phyloP scores from a whole-genome alignment of 2,888 invertebrate species.

The Monoplex corrugatus region DNA sequence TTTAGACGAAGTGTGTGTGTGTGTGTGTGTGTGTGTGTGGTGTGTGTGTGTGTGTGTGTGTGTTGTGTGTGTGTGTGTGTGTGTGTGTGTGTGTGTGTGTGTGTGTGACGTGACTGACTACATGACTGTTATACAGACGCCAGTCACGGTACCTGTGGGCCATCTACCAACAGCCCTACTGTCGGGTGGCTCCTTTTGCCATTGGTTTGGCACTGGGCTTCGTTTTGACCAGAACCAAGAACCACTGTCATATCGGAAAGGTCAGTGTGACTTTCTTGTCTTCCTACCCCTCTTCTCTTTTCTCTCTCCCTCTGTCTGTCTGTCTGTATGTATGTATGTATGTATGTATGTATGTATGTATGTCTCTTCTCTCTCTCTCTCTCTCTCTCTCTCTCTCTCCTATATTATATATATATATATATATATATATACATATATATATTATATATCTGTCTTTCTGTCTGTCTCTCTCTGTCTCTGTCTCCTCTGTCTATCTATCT shows the following conservation, averaged over 20 bases:
- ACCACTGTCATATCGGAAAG: constrained; percentile 10
- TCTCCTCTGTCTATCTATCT: neutral
- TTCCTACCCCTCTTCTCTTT: neutral
- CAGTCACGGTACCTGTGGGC: constrained; percentile 45
- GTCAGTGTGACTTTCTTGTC: neutral
- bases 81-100: neutral
- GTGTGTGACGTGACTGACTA: neutral
- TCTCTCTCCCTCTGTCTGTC: neutral
- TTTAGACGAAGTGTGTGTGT: neutral
- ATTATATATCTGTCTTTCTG: neutral
- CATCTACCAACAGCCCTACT: constrained; percentile 48
- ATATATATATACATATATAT: too few relatives aligned
- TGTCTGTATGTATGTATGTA: neutral
- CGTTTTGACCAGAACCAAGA: neutral
- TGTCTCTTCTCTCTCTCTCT: neutral
- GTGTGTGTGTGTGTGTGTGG: neutral
- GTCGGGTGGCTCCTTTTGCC: constrained; percentile 48
- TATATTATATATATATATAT: neutral
- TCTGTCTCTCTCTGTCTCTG: neutral
- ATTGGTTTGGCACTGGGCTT: constrained; percentile 42
- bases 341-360: neutral
- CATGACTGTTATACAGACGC: neutral
- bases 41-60: neutral
- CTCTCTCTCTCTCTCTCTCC: neutral
- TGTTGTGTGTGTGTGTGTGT: neutral